Evolutionary conservation across 2,888 invertebrate genomes (phyloP).

Genomic region (Chrysolina haemoptera): DNA sequence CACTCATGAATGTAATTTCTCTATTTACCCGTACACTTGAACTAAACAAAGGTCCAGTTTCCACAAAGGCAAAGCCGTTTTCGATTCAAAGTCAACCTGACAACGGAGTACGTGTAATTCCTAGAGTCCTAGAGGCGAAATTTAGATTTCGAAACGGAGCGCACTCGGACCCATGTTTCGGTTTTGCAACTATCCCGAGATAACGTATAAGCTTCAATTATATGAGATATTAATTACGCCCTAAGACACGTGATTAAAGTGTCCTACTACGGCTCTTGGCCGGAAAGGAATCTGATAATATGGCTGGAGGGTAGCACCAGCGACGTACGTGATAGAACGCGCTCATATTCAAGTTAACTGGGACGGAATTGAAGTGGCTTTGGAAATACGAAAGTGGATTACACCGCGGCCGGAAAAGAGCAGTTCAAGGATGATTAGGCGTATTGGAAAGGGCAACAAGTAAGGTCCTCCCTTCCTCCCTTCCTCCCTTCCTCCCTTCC

Average conservation of each 20-base stretch:
- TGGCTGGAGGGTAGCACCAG: constrained; percentile 3
- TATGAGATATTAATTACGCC: constrained; percentile 44
- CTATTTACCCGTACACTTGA: not conserved
- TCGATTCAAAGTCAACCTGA: constrained; percentile 30
- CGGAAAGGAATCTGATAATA: constrained; percentile 20
- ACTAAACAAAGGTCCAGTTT: constrained; percentile 7
- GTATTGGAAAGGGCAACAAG: not conserved
- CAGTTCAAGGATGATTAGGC: not conserved
- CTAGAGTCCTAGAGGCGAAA: constrained; percentile 35
- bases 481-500: too few species aligned
- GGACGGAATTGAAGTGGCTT: not conserved
- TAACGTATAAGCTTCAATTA: constrained; percentile 44
- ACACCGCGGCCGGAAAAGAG: not conserved
- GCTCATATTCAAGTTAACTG: constrained; percentile 5
- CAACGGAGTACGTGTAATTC: constrained; percentile 27
- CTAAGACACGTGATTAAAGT: constrained; percentile 44
- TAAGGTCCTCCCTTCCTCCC: too few species aligned
- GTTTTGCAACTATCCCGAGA: constrained; percentile 38
- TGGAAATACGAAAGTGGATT: not conserved
- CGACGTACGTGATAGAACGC: constrained; percentile 19
- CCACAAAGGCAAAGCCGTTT: constrained; percentile 11
- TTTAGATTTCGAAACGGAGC: constrained; percentile 33
- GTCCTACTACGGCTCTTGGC: constrained; percentile 38
- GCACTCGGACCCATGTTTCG: constrained; percentile 38
- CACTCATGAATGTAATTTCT: not conserved